Evolutionary conservation across 1,140 invertebrate species (phyloP), one percentile per base, ranked within the genome.

Genomic region (Kradibia gibbosae): DNA sequence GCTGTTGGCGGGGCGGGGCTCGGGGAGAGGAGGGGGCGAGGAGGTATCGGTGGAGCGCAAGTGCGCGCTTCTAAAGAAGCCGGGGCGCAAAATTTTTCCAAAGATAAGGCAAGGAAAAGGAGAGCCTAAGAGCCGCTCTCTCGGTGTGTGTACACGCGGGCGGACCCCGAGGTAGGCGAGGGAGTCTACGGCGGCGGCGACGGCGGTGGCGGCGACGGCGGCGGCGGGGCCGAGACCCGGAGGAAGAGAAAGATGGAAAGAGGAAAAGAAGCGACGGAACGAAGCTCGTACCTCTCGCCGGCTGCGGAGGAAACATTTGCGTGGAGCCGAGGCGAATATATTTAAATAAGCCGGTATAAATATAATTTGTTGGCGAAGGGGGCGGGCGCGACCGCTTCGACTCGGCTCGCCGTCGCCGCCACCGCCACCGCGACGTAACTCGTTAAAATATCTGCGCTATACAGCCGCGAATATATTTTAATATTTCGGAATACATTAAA

Each of bases 401-500:
- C 80, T 71, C 73, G 53, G 80, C 85, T 85, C 84, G 84, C 85
- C 81, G 84, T 74, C 84, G 84, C 83, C 83, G 82, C 82, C 85
- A 84, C 81, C 85, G 85, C 84, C 82, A 83, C 85, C 81, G 84
- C 84, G 83, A 85, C 88, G 84, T 85, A 87, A 84, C 87, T 90
- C 88, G 89, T 88, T 90, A 90, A 89, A 88, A 88, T 89, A 90
- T 89, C 88, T 87, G 84, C 88, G 86, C 85, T 82, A 60, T 80
- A 80, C 85, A 87, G 85, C 85, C 86, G 84, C 83, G 89, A 90
- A 90, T 90, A 90, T 91, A 91, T 91, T 90, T 91, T 90, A 90
- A 90, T 89, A 90, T 89, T 90, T 90, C 85, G 88, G 89, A 90
- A 91, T 90, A 91, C 89, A 90, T 91, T 90, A 90, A 90, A 90